Percentiles rank a stretch among this genome's conserved stretches.
Evolutionary conservation across 2,797 vertebrate species (phyloP).

Genomic region (Eulemur rubriventer): DNA sequence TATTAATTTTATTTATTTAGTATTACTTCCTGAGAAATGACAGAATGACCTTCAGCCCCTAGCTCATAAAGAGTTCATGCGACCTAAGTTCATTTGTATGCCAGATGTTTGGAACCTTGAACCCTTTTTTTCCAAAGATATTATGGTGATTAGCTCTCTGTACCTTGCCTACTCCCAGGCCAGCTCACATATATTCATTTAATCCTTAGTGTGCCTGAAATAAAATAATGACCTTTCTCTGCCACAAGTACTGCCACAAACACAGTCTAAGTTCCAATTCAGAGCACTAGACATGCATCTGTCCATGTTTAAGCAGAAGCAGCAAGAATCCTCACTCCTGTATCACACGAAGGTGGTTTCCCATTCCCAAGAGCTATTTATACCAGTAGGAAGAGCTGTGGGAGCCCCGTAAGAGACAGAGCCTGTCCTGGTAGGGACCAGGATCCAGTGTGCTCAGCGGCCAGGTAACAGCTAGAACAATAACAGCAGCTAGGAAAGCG

Average conservation of each 20-base stretch:
- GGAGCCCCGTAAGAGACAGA: background rate
- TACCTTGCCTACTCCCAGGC: background rate
- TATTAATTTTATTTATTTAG: slow-evolving; percentile 76
- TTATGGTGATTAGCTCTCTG: background rate
- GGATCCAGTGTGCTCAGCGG: background rate
- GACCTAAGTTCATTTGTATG: background rate
- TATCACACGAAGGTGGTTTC: background rate
- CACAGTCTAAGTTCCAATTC: background rate
- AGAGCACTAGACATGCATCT: background rate
- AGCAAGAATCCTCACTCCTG: background rate
- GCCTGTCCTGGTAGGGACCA: background rate
- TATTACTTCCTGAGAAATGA: background rate
- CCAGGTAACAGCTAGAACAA: background rate
- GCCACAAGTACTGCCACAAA: background rate
- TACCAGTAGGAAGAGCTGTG: background rate
- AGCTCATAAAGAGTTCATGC: background rate
- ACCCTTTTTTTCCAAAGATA: background rate
- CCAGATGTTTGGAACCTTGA: background rate
- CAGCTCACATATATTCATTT: background rate
- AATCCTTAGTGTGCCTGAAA: background rate
- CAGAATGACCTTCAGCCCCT: background rate
- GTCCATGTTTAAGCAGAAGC: background rate
- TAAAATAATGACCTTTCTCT: background rate
- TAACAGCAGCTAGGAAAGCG: background rate
- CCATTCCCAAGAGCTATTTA: background rate